A percentile compares a stretch with the other conserved stretches of the same genome.
phyloP scores from a whole-genome alignment of 2,113 vertebrate species.

The Chaetops frenatus region DNA sequence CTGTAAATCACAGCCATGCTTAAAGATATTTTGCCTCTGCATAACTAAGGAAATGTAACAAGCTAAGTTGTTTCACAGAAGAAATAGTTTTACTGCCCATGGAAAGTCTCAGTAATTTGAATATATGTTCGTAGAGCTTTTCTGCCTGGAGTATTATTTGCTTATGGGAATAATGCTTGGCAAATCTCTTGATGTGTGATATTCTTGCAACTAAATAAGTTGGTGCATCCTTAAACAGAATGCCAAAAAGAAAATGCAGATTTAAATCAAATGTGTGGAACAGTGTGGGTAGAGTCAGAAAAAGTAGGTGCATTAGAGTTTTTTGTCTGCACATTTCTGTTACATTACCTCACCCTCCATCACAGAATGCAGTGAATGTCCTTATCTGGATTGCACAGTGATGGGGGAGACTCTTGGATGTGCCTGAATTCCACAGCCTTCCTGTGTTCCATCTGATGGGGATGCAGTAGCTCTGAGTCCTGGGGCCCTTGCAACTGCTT shows the following conservation, averaged over 20 bases:
- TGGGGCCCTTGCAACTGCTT: background rate
- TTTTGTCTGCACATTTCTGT: background rate
- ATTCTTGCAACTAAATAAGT: background rate
- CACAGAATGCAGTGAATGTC: background rate
- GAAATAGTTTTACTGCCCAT: background rate
- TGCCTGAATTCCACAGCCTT: background rate
- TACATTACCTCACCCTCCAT: background rate
- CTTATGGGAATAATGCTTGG: background rate
- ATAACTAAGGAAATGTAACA: background rate
- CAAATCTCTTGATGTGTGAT: background rate
- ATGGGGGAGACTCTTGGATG: background rate
- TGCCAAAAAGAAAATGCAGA: background rate
- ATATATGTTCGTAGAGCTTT: background rate
- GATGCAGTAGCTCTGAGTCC: background rate
- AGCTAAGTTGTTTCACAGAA: background rate
- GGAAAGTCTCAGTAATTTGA: background rate
- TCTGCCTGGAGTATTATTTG: background rate
- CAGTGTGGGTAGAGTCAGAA: background rate
- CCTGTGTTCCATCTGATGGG: background rate
- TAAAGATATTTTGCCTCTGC: background rate
- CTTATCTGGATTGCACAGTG: background rate
- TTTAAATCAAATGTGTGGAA: background rate
- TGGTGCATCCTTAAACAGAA: background rate
- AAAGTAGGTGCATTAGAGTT: background rate
- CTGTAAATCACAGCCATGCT: background rate